Conservation (phyloP, 2,113 vertebrate genomes). For the Sander lucioperca region DNA sequence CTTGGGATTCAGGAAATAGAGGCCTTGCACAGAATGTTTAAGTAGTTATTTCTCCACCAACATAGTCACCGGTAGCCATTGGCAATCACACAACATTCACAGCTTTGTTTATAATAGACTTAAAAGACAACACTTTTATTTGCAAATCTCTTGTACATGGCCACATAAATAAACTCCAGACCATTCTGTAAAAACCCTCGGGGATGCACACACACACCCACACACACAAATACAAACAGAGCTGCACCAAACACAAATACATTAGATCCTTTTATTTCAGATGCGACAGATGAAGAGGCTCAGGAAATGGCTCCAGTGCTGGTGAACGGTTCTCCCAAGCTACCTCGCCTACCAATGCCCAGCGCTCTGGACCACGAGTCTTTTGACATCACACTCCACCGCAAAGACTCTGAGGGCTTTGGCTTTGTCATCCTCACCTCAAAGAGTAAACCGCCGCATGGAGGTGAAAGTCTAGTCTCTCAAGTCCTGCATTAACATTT, state of each 20-base stretch:
- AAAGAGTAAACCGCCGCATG: slow-evolving; percentile 94
- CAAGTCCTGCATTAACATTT: background rate
- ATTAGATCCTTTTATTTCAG: slow-evolving; percentile 38
- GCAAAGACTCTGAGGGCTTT: slow-evolving; percentile 95
- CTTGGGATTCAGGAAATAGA: background rate
- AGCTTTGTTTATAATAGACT: background rate
- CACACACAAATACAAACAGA: background rate
- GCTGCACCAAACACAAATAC: background rate
- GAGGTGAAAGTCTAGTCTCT: slow-evolving; percentile 83
- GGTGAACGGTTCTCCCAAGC: slow-evolving; percentile 89
- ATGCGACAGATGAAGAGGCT: slow-evolving; percentile 76
- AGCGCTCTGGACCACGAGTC: slow-evolving; percentile 84
- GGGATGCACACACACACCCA: background rate
- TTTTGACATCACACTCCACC: slow-evolving; percentile 92
- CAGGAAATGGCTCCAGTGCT: slow-evolving; percentile 71
- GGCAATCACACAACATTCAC: slow-evolving; percentile 1
- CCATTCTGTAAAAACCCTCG: background rate
- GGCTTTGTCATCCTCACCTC: slow-evolving; percentile 99
- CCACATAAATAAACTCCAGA: background rate
- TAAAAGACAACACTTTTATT: background rate
- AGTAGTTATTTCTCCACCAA: background rate
- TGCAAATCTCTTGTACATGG: background rate
- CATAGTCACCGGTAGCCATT: background rate
- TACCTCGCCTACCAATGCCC: slow-evolving; percentile 80
- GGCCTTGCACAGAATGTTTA: slow-evolving; percentile 2